Percentiles rank a stretch among this genome's conserved stretches.
Conservation (phyloP, 2,113 vertebrate species). For the Gasterosteus nipponicus region DNA sequence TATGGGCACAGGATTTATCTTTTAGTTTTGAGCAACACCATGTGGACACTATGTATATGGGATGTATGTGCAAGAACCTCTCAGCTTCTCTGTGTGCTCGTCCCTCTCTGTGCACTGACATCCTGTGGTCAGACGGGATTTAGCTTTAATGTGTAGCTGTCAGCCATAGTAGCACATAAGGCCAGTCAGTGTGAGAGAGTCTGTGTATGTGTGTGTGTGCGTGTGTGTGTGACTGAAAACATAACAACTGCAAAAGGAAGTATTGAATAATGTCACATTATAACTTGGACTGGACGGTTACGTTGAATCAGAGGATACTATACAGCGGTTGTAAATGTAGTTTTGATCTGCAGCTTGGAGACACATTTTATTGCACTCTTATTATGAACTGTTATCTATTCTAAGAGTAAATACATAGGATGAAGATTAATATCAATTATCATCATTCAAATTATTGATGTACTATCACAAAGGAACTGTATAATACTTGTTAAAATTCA, state of each 20-base stretch:
- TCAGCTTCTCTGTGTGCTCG: conserved; percentile 1
- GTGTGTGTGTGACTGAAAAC: conserved; percentile 35
- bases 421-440: conserved; percentile 22
- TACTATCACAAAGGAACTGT: conserved; percentile 56
- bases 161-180: conserved; percentile 43
- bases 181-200: conserved; percentile 18
- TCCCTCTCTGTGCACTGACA: conserved; percentile 63
- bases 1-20: conserved; percentile 42
- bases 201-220: conserved; percentile 26
- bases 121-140: conserved; percentile 49
- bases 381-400: conserved; percentile 24
- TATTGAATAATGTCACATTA: conserved; percentile 16
- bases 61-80: conserved; percentile 24
- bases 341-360: conserved; percentile 29
- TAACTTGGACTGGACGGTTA: conserved; percentile 7
- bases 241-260: conserved; percentile 26
- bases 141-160: conserved; percentile 51
- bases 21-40: conserved; percentile 30
- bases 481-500: conserved; percentile 57
- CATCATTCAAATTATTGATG: conserved; percentile 32
- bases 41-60: conserved; percentile 26
- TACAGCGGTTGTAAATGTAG: conserved; percentile 43
- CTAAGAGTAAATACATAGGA: conserved; percentile 21
- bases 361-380: conserved; percentile 30
- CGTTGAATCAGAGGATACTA: background rate